Evolutionary conservation across 2,888 invertebrate species (phyloP), one percentile per base, ranked within the genome.

Genomic region (Chaetogeoica ovagalla): DNA sequence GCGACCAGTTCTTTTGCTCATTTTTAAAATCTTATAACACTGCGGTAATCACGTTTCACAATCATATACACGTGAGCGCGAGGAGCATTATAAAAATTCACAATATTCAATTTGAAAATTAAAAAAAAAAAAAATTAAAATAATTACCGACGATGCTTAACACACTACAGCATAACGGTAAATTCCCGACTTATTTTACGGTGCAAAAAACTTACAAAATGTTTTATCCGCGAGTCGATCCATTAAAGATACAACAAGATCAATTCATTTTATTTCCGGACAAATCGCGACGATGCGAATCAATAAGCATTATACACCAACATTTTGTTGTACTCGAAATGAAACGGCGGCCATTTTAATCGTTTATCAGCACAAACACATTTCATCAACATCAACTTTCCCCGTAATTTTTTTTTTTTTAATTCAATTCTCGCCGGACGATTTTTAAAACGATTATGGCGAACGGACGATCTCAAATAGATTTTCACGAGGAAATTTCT

Each of bases 301-400:
- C 70, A 79, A 63, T 79, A 71, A 79, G 65, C 65, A 65, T 17
- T 62, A 60, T 48, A 23, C 59, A 69, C 43, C 62, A 63, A 79
- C 71, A 71, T 63, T 63, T 63, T 79, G 79, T 79, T 79, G 70
- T 71, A 79, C 79, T 79, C 79, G 55, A 71, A 70, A 79, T 30
- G 70, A 79, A 77, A 79, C 79, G 71, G 79, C 79, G 79, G 79
- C 79, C 79, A 79, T 79, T 79, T 79, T 79, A 79, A 79, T 79
- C 71, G 79, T 79, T 79, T 79, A 79, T 79, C 79, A 79, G 71
- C 79, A 79, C 79, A 79, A 79, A 79, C 79, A 79, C 79, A 79
- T 79, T 79, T 79, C 63, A 65, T 79, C 63, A 55, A 79, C 79
- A 71, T 79, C 63, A 71, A 79, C 79, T 79, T 79, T 79, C 79